Conservation (phyloP, 2,113 vertebrate species). For the Hemiscyllium ocellatum region DNA sequence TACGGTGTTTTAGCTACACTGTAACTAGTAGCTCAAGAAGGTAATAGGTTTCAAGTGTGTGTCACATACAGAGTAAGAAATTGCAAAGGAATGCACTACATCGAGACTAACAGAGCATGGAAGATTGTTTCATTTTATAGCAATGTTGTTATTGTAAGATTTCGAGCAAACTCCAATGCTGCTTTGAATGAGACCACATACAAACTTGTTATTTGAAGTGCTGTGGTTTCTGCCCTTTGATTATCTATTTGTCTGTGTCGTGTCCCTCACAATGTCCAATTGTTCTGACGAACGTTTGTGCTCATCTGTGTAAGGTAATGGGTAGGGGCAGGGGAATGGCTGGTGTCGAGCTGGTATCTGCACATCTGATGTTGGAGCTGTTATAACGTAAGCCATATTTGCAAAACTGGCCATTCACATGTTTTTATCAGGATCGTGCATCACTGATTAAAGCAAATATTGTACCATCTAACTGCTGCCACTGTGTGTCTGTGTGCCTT, state of each 20-base stretch:
- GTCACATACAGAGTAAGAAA: neutral
- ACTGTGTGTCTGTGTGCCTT: neutral
- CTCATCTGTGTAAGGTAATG: neutral
- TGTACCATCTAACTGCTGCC: neutral
- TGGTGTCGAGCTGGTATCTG: neutral
- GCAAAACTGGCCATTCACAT: neutral
- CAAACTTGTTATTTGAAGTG: neutral
- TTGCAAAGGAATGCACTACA: neutral
- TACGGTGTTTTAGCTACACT: neutral
- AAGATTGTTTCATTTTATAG: neutral
- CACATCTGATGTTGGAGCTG: neutral
- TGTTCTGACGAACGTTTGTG: neutral
- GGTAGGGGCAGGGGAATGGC: neutral
- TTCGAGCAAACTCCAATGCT: neutral
- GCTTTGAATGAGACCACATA: neutral
- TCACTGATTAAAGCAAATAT: neutral
- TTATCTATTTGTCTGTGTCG: neutral
- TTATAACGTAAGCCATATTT: neutral
- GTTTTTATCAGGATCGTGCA: neutral
- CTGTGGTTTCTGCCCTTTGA: neutral
- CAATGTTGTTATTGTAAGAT: neutral
- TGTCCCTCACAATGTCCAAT: neutral
- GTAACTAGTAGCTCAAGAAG: too few relatives aligned
- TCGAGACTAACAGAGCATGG: neutral
- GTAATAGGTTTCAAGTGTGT: neutral